phyloP scores from a whole-genome alignment of 2,797 vertebrate genomes.

The Gymnothorax javanicus region DNA sequence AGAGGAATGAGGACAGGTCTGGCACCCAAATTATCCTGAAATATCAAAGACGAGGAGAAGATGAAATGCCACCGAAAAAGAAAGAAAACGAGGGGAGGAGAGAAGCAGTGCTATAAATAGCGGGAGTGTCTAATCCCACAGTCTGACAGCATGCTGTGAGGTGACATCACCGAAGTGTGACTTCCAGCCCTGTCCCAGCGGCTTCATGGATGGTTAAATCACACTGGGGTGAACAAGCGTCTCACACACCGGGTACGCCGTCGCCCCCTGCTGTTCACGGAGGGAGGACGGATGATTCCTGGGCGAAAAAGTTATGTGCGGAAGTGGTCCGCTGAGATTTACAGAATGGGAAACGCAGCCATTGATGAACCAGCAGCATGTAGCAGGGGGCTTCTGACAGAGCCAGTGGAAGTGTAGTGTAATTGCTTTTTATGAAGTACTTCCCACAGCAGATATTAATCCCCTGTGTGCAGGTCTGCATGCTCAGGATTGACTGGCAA shows the following conservation, averaged over 20 bases:
- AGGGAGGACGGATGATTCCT: neutral
- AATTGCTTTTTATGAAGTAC: neutral
- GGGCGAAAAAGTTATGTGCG: neutral
- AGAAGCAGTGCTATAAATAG: constrained; percentile 32
- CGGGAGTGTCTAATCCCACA: constrained; percentile 33
- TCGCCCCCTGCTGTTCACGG: neutral
- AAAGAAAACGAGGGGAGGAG: constrained; percentile 13
- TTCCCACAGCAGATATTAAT: neutral
- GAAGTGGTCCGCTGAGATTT: neutral
- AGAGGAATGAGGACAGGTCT: constrained; percentile 16
- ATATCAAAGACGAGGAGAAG: constrained; percentile 22
- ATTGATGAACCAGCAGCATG: neutral
- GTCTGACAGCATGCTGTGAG: constrained; percentile 35
- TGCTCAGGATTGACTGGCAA: neutral
- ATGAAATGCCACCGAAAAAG: constrained; percentile 35
- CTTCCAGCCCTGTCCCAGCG: constrained; percentile 31
- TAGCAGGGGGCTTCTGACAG: neutral
- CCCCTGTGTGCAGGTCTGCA: neutral
- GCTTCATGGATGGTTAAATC: constrained; percentile 30
- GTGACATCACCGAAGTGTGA: constrained; percentile 37
- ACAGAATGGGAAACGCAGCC: neutral
- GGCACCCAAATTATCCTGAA: constrained; percentile 12
- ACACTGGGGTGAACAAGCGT: neutral
- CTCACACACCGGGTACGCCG: constrained; percentile 18
- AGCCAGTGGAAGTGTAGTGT: neutral